Conservation (phyloP, 2,113 vertebrate species). For the Scartelaos histophorus region DNA sequence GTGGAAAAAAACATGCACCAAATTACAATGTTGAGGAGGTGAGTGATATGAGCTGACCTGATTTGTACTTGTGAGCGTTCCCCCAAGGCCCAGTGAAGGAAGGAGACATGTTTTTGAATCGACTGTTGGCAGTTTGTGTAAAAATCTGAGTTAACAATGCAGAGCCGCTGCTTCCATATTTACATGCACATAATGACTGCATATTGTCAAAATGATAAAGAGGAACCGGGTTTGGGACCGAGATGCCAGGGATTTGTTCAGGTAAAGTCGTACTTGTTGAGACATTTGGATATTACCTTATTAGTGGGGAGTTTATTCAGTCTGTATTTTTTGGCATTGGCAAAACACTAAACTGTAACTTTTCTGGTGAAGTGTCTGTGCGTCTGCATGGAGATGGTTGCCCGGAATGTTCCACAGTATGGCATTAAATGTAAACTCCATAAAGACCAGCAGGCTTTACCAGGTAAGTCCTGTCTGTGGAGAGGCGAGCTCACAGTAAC, state of each 20-base stretch:
- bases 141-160: constrained; percentile 14
- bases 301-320: neutral
- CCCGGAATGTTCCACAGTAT: no score
- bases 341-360: neutral
- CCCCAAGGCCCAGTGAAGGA: constrained; percentile 28
- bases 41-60: constrained; percentile 66
- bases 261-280: neutral
- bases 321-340: neutral
- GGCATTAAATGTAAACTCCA: no score
- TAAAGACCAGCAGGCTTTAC: no score
- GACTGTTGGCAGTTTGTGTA: constrained; percentile 32
- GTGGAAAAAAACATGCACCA: constrained; percentile 30
- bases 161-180: constrained; percentile 6
- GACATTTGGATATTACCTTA: neutral
- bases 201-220: constrained; percentile 5
- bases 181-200: constrained; percentile 15
- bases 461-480: no score
- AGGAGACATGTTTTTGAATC: constrained; percentile 37
- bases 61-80: constrained; percentile 57
- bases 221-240: constrained; percentile 5
- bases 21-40: constrained; percentile 45
- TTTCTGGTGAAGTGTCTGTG: no score
- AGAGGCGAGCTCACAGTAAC: no score
- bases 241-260: neutral
- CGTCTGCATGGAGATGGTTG: no score